Base-by-base conservation (phyloP, 2,797 vertebrate genomes). In the Bradypus variegatus region DNA sequence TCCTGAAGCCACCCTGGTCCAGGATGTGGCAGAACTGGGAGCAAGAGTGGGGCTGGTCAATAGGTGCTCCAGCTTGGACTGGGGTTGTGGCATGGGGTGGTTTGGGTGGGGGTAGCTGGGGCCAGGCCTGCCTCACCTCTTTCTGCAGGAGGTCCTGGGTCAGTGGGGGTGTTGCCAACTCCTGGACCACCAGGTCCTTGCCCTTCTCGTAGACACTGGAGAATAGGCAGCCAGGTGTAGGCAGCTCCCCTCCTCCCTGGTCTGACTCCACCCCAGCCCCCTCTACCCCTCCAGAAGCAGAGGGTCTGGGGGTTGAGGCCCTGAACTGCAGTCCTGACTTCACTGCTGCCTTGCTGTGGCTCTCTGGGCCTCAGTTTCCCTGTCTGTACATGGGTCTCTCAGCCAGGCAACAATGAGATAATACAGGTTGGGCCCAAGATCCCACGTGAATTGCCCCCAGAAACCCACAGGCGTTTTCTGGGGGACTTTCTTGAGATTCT, bases 11-110 rank as follows among this genome's bases (percentile, higher is more conserved):
- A 16, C 98, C 98, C 38, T 98, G 98, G 95, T 99, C 98, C 96
- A 99, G 95, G 94, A 99, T 96, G 95, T 97, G 98, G 96, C 98
- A 98, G 94, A 98, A 98, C 98, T 99, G 90, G 75, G 95, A 64
- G 65, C 78, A 65, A 53, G 76, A 62, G 45, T 1, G 18, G 29
- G 58, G 41, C 48, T 19, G 55, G 41, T 89, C 21, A 41, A 73
- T 1, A 31, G 45, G 60, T 23, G 48, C 33, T 69, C 36, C 15
- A 3, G 67, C 19, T 38, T 1, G 27, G 45, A 50, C 4, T 53
- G 41, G 53, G 48, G 33, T 19, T 23, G 18, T 2, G 11, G 23
- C 27, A 25, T 23, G 36, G 41, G 38, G 55, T 60, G 8, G 48
- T 45, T 45, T 45, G 41, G 45, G 23, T 3, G 15, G 12, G 13